These are phyloP conservation scores for Uropetala carovei DNA, from an alignment of 2,888 invertebrate species.

Conservation along the genomic window DNA sequence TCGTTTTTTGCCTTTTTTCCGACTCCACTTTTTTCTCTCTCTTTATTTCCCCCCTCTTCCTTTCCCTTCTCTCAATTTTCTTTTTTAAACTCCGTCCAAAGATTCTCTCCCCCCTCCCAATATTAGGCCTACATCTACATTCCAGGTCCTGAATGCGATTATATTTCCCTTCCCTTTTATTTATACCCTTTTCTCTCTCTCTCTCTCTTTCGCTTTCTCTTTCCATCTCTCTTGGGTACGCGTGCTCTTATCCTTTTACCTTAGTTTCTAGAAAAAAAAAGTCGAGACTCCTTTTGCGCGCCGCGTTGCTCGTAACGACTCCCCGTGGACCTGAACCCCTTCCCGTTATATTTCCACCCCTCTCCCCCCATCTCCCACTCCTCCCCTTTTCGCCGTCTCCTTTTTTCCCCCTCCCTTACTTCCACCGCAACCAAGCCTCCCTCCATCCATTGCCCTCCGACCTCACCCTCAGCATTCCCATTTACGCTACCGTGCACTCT, in stretches of 20 bases:
- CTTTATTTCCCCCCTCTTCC: background rate
- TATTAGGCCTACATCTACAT: background rate
- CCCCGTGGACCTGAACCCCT: background rate
- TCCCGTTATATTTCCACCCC: background rate
- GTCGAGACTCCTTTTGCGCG: background rate
- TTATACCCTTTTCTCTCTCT: constrained; percentile 10
- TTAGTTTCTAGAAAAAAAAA: background rate
- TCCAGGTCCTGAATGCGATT: constrained; percentile 2
- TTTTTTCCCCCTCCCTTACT: background rate
- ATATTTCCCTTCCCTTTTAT: constrained; percentile 41
- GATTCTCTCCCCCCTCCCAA: background rate
- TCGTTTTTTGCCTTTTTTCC: background rate
- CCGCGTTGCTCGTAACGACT: background rate
- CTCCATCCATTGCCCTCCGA: background rate
- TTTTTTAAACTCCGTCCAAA: background rate
- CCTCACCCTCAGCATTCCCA: too few species aligned
- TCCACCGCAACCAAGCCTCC: background rate
- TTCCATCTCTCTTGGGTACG: constrained; percentile 1
- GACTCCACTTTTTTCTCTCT: background rate
- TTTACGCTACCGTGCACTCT: too few species aligned
- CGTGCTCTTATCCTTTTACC: background rate
- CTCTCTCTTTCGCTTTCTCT: background rate
- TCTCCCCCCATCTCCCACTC: background rate
- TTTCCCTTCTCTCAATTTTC: background rate
- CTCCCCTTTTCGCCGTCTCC: background rate